Evolutionary conservation across 64 coral and sea anemone species (phyloP).

Genomic region (Orbicella faveolata): DNA sequence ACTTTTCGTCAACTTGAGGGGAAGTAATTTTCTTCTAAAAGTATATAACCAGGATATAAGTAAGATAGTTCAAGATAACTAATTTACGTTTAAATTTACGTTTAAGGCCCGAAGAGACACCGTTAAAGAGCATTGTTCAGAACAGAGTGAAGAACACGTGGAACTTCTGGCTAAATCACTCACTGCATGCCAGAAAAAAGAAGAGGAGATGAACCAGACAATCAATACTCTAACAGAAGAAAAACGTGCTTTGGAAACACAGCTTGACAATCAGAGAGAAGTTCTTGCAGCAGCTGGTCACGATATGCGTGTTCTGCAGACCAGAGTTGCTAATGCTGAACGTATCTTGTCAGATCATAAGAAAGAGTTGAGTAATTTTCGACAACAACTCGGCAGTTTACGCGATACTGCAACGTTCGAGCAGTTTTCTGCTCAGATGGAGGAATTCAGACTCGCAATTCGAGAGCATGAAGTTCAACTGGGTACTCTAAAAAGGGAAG

Average conservation of each 20-base stretch:
- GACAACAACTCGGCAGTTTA: background rate
- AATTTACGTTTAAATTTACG: too few species aligned
- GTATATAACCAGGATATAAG: too few species aligned
- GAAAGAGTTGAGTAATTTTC: background rate
- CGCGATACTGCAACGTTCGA: background rate
- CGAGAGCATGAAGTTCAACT: constrained; percentile 1
- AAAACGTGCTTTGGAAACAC: background rate
- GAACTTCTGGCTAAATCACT: constrained; percentile 14
- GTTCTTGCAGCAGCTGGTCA: background rate
- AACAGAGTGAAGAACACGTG: constrained; percentile 37
- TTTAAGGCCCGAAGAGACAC: constrained; percentile 35
- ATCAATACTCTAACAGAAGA: constrained; percentile 1
- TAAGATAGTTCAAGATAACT: too few species aligned
- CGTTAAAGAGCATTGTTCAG: constrained; percentile 32
- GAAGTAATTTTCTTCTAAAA: too few species aligned
- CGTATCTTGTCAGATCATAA: background rate
- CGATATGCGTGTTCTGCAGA: constrained; percentile 17
- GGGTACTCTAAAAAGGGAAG: background rate
- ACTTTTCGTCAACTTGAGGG: too few species aligned
- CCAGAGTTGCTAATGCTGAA: constrained; percentile 49
- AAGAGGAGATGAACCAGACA: background rate
- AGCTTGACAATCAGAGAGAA: constrained; percentile 43
- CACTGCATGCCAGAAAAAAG: background rate
- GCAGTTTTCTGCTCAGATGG: background rate
- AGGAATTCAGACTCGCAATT: background rate